phyloP scores from a whole-genome alignment of 2,888 invertebrate species.

The Drosophila fungiperda region DNA sequence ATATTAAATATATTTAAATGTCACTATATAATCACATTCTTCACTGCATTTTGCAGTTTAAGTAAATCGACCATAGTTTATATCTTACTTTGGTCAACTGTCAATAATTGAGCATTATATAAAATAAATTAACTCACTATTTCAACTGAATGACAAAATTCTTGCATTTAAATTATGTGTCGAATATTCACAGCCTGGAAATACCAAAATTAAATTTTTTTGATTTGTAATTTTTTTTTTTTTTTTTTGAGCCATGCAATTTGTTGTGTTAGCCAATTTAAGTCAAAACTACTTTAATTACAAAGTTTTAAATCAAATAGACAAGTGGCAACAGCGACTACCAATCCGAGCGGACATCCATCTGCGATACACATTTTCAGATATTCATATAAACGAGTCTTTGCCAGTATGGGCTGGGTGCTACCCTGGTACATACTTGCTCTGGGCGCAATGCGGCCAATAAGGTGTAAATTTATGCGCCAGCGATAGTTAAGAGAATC shows the following conservation, averaged over 20 bases:
- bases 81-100: background rate
- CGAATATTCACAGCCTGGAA: constrained; percentile 32
- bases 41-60: background rate
- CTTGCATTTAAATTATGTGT: constrained; percentile 37
- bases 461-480: constrained; percentile 84
- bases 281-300: constrained; percentile 80
- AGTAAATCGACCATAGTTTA: background rate
- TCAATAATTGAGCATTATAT: background rate
- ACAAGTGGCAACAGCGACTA: constrained; percentile 49
- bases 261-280: constrained; percentile 71
- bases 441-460: constrained; percentile 83
- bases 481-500: constrained; percentile 46
- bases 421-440: constrained; percentile 60
- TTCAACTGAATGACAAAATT: constrained; percentile 30
- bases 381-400: constrained; percentile 21
- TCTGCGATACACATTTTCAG: constrained; percentile 15
- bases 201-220: constrained; percentile 45
- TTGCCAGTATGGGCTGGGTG: background rate
- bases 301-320: constrained; percentile 59
- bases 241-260: constrained; percentile 13
- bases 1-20: background rate
- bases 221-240: constrained; percentile 27
- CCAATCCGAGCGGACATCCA: constrained; percentile 45
- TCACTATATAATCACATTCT: background rate
- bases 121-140: background rate